These are phyloP conservation scores for Mactromeris polynyma DNA, from an alignment of 2,888 invertebrate species.

Conservation along the genomic window DNA sequence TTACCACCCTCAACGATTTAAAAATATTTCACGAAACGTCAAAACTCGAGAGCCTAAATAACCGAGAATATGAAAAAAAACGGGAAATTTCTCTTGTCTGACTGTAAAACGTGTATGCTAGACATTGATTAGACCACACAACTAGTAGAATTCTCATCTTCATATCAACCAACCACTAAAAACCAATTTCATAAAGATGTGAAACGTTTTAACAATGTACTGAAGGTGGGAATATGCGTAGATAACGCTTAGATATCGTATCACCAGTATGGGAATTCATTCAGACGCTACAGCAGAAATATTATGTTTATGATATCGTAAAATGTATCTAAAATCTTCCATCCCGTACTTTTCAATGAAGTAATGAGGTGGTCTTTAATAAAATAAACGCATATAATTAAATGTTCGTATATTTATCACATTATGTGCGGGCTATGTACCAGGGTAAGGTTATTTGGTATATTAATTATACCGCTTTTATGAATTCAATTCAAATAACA, in stretches of 20 bases:
- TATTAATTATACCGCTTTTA: not conserved
- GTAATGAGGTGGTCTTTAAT: constrained; percentile 11
- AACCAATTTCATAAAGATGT: constrained; percentile 52
- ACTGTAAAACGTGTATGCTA: not conserved
- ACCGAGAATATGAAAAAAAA: not conserved
- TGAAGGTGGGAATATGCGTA: constrained; percentile 28
- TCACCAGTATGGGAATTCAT: constrained; percentile 38
- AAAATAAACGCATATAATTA: constrained; percentile 28
- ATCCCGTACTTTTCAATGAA: constrained; percentile 25
- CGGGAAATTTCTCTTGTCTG: not conserved
- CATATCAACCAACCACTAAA: constrained; percentile 29
- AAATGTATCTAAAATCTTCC: constrained; percentile 43
- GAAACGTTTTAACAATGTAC: constrained; percentile 33
- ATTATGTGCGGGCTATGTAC: not conserved
- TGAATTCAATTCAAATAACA: constrained; percentile 7
- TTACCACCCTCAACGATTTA: constrained; percentile 11
- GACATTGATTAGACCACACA: constrained; percentile 30
- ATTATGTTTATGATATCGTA: constrained; percentile 48
- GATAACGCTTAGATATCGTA: constrained; percentile 37
- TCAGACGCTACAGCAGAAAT: not conserved
- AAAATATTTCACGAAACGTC: constrained; percentile 6
- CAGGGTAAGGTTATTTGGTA: not conserved
- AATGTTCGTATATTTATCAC: not conserved
- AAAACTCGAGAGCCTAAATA: not conserved
- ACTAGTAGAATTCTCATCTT: constrained; percentile 7